Evolutionary conservation across 2,113 vertebrate genomes (phyloP).

Genomic region (Peucedramus taeniatus): DNA sequence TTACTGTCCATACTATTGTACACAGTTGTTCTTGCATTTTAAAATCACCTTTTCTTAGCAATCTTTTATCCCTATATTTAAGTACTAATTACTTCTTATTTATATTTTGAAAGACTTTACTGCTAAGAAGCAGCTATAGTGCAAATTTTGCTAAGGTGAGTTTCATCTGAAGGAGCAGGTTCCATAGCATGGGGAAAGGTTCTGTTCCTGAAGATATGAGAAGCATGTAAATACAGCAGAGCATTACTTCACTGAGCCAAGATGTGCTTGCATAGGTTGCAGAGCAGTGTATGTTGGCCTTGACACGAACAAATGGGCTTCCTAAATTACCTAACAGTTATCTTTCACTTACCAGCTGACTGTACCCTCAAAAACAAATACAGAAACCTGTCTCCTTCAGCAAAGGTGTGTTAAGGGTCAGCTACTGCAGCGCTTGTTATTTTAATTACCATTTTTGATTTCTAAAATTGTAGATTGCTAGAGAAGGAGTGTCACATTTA

Average conservation of each 20-base stretch:
- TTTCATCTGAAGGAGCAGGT: not conserved
- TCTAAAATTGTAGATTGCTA: not conserved
- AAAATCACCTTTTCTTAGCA: not conserved
- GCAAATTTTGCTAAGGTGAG: not conserved
- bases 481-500: not conserved
- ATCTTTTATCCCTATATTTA: not conserved
- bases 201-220: not conserved
- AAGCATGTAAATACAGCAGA: not conserved
- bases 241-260: not conserved
- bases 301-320: not conserved
- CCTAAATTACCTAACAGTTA: not conserved
- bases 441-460: not conserved
- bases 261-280: not conserved
- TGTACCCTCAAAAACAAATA: not conserved
- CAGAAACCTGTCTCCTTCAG: not conserved
- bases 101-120: not conserved
- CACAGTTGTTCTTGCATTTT: not conserved
- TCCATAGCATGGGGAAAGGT: not conserved
- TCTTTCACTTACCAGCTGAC: not conserved
- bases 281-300: not conserved
- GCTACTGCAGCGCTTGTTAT: not conserved
- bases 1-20: not conserved
- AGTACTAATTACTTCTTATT: not conserved
- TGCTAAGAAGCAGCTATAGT: not conserved
- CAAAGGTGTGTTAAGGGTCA: not conserved